phyloP scores from a whole-genome alignment of 2,113 vertebrate genomes.

The Otolemur garnettii region DNA sequence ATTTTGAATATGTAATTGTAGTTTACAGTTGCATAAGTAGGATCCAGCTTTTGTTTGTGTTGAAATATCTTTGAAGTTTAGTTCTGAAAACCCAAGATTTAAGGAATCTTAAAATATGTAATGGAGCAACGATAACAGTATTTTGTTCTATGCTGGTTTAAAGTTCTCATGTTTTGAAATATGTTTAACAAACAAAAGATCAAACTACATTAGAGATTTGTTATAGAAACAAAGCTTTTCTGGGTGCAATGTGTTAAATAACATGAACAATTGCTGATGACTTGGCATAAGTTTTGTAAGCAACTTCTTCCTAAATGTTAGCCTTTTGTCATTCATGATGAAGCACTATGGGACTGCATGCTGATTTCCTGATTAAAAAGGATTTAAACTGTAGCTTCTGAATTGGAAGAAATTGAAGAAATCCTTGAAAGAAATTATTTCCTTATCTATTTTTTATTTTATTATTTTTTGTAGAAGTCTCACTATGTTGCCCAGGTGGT shows the following conservation, averaged over 20 bases:
- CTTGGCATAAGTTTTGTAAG: constrained; percentile 46
- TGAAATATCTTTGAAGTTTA: constrained; percentile 48
- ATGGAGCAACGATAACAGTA: background rate
- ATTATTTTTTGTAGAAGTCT: too few species aligned
- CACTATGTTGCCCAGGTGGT: too few species aligned
- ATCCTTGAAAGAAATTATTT: constrained; percentile 43
- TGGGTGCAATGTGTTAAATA: constrained; percentile 11
- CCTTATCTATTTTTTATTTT: background rate
- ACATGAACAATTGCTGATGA: background rate
- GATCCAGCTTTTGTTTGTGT: constrained; percentile 17
- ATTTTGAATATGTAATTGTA: background rate
- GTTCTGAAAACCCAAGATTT: constrained; percentile 34
- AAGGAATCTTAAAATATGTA: constrained; percentile 28
- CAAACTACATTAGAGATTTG: background rate
- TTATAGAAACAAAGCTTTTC: constrained; percentile 27
- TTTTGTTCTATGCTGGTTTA: constrained; percentile 44
- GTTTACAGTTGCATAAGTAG: background rate
- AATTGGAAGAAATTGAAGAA: constrained; percentile 48
- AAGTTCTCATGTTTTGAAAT: constrained; percentile 60
- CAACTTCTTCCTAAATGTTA: background rate
- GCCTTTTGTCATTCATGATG: background rate
- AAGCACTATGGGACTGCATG: background rate
- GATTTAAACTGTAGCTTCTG: constrained; percentile 46
- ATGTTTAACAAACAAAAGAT: constrained; percentile 60
- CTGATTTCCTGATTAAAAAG: constrained; percentile 16